Conservation (phyloP, 2,797 vertebrate genomes). For the Peromyscus melanophrys region DNA sequence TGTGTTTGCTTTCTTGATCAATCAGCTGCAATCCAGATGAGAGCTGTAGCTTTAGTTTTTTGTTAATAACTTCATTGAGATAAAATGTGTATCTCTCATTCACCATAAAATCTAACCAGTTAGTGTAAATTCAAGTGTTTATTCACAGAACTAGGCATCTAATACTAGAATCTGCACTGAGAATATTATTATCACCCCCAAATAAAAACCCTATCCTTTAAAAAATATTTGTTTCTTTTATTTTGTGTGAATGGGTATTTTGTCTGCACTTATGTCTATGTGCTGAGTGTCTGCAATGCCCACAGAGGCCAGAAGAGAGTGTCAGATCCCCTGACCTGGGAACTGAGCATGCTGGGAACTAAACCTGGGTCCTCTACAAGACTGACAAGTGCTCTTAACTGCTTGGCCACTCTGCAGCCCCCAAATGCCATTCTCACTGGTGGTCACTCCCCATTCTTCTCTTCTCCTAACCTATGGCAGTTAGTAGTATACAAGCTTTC, state of each 20-base stretch:
- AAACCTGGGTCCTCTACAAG: not conserved
- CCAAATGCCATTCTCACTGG: not conserved
- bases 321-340: not conserved
- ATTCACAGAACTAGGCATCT: not conserved
- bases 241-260: not conserved
- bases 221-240: too few species aligned
- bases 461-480: not conserved
- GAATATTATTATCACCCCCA: not conserved
- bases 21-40: not conserved
- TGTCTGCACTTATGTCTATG: too few species aligned
- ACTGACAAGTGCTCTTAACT: not conserved
- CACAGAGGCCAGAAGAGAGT: not conserved
- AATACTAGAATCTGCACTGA: not conserved
- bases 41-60: not conserved
- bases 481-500: not conserved
- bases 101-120: not conserved
- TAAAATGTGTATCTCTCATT: conserved; percentile 11
- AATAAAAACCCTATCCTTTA: not conserved
- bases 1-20: conserved; percentile 7
- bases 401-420: not conserved
- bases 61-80: conserved; percentile 2
- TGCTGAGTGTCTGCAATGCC: not conserved
- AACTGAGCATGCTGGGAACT: not conserved
- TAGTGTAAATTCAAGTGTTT: not conserved
- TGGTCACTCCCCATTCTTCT: not conserved